These are phyloP conservation scores for Polymixis flavicincta DNA, from an alignment of 2,888 invertebrate species.

Conservation along the genomic window DNA sequence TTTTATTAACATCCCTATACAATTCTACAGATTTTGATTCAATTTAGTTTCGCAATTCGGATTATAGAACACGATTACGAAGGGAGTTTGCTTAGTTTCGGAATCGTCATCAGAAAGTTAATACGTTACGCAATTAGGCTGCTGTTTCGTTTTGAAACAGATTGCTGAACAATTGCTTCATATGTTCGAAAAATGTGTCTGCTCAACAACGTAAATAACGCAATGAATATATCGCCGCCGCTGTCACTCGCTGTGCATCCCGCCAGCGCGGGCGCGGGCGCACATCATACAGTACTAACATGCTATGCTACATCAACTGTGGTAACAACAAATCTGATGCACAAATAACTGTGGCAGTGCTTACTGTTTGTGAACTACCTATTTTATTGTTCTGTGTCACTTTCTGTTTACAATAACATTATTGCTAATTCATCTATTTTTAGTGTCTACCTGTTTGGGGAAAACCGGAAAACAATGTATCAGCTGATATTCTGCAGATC, in stretches of 20 bases:
- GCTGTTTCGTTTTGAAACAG: no score
- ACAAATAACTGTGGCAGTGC: not conserved
- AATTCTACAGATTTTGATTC: no score
- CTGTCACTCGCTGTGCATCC: not conserved
- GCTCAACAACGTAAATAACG: no score
- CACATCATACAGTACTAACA: not conserved
- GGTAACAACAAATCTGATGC: not conserved
- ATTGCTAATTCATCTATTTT: constrained; percentile 23
- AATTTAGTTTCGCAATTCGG: no score
- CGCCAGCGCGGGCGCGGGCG: not conserved
- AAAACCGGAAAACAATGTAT: not conserved
- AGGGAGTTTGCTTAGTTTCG: no score
- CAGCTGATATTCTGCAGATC: constrained; percentile 8
- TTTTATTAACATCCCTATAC: no score
- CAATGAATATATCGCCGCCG: no score
- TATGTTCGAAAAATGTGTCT: no score
- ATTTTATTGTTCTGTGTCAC: constrained; percentile 16
- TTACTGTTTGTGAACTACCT: not conserved
- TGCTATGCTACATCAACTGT: not conserved
- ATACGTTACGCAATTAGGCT: no score
- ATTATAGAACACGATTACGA: no score
- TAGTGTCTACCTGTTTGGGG: not conserved
- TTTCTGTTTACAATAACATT: constrained; percentile 33
- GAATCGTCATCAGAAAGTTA: no score
- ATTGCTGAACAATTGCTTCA: no score